Conservation (phyloP, 2,888 invertebrate genomes). For the Neocrepidodera transversa region DNA sequence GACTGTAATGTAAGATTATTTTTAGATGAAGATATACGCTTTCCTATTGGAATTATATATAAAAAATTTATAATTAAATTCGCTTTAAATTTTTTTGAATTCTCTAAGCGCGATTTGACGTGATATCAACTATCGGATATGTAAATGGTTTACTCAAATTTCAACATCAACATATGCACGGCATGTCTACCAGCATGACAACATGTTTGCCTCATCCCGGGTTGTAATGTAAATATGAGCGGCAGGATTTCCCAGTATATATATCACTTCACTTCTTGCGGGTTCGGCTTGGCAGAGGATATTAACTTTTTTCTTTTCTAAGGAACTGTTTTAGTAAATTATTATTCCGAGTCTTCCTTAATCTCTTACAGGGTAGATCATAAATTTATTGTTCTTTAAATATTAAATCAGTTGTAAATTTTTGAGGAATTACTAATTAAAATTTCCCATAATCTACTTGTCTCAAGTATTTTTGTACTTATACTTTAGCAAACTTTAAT, state of each 20-base stretch:
- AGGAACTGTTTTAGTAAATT: not conserved
- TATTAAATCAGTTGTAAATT: too few species aligned
- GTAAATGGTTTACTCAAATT: constrained; percentile 14
- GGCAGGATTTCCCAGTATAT: constrained; percentile 5
- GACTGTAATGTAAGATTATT: too few species aligned
- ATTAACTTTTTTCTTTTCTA: constrained; percentile 1
- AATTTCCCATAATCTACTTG: not conserved
- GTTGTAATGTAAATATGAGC: constrained; percentile 13
- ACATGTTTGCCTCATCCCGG: constrained; percentile 17
- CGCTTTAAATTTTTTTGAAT: too few species aligned
- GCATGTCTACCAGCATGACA: constrained; percentile 22
- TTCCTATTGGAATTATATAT: too few species aligned
- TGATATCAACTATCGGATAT: too few species aligned
- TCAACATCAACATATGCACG: constrained; percentile 16
- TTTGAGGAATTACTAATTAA: too few species aligned
- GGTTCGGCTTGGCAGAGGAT: not conserved
- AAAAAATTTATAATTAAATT: too few species aligned
- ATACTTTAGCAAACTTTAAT: constrained; percentile 2
- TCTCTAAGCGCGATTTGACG: too few species aligned
- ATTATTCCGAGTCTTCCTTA: not conserved
- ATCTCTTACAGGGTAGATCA: too few species aligned
- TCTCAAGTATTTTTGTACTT: constrained; percentile 1
- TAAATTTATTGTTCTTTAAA: too few species aligned
- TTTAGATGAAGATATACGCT: too few species aligned
- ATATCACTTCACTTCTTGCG: not conserved